These are phyloP conservation scores for Sphecodes monilicornis DNA, from an alignment of 2,888 invertebrate genomes.

Conservation along the genomic window DNA sequence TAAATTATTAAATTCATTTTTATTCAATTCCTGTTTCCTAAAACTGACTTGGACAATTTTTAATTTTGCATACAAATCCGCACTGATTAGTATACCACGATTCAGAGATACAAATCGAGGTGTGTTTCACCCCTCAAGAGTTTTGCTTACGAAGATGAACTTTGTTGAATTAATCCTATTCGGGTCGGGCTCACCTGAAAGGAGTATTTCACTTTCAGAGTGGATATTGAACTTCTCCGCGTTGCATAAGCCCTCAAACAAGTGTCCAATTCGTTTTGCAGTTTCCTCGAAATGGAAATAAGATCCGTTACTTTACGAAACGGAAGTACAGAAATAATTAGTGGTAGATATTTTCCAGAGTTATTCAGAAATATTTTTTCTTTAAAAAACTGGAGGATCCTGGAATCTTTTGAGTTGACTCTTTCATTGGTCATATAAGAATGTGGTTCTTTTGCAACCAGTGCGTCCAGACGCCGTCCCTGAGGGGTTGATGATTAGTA, in stretches of 20 bases:
- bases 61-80: too few relatives aligned
- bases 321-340: not conserved
- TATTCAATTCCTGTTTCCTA: too few relatives aligned
- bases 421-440: too few relatives aligned
- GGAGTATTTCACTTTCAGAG: not conserved
- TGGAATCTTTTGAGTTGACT: not conserved
- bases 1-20: too few relatives aligned
- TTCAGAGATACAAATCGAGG: not conserved
- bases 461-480: too few relatives aligned
- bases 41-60: too few relatives aligned
- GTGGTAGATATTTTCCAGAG: not conserved
- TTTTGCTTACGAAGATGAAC: not conserved
- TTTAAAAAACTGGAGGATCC: not conserved
- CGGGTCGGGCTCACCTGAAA: not conserved
- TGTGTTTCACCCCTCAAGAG: not conserved
- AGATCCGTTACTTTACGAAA: not conserved
- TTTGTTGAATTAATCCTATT: not conserved
- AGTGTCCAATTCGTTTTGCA: not conserved
- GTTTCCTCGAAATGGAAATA: not conserved
- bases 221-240: not conserved
- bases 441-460: too few relatives aligned
- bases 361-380: too few relatives aligned
- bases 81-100: not conserved
- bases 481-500: too few relatives aligned
- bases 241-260: not conserved